phyloP scores from a whole-genome alignment of 1,140 invertebrate species.

The Zelostemma sp. region DNA sequence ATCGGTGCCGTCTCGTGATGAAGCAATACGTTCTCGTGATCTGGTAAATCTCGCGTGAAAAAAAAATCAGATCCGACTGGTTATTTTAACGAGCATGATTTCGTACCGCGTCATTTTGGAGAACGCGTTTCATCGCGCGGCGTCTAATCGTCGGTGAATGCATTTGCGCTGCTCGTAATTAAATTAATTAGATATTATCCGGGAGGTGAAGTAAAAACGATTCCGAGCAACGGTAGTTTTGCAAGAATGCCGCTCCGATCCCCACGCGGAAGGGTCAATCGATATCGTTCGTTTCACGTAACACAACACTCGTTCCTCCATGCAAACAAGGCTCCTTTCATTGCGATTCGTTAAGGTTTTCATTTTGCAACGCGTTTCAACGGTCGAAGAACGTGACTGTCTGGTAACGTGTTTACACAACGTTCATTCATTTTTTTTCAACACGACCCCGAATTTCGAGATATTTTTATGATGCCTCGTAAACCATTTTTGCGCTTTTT shows the following conservation, averaged over 20 bases:
- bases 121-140: not conserved
- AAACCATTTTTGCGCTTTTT: too few relatives aligned
- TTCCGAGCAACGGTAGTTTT: conserved; percentile 19
- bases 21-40: too few relatives aligned
- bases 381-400: conserved; percentile 7
- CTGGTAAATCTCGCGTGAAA: too few relatives aligned
- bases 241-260: conserved; percentile 14
- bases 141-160: not conserved
- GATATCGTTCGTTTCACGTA: conserved; percentile 44
- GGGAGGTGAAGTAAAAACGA: not conserved
- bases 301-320: conserved; percentile 32
- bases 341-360: conserved; percentile 56
- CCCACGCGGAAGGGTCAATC: conserved; percentile 50
- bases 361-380: conserved; percentile 48
- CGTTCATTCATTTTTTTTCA: conserved; percentile 8
- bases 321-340: conserved; percentile 49
- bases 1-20: conserved; percentile 6
- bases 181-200: not conserved
- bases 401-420: too few relatives aligned
- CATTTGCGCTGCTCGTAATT: not conserved
- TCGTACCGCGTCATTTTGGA: not conserved
- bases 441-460: not conserved
- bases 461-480: too few relatives aligned
- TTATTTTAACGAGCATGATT: not conserved
- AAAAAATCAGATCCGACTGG: not conserved